These are phyloP conservation scores for Drosophila sucinea DNA, from an alignment of 1,140 invertebrate genomes.

Conservation along the genomic window DNA sequence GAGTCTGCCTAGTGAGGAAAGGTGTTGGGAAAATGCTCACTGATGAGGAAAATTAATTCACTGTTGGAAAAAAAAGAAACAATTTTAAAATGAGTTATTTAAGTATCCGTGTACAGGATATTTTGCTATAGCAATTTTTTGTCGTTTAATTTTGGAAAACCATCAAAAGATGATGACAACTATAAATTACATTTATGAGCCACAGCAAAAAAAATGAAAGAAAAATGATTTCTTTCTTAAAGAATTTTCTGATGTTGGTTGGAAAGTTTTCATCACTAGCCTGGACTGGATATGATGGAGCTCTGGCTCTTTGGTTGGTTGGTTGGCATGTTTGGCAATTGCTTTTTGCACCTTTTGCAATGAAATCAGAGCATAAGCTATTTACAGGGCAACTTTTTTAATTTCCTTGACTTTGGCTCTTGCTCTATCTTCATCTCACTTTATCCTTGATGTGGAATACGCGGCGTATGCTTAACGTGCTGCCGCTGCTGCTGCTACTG, in stretches of 20 bases:
- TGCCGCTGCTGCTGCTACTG: too few species aligned
- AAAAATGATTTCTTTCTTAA: background rate
- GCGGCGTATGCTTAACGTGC: slow-evolving; percentile 61
- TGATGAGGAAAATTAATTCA: too few species aligned
- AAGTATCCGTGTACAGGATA: too few species aligned
- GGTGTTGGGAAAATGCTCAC: too few species aligned
- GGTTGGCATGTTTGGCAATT: background rate
- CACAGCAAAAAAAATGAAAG: too few species aligned
- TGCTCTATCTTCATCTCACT: background rate
- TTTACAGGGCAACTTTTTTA: slow-evolving; percentile 54
- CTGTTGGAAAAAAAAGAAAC: too few species aligned
- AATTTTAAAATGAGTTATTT: too few species aligned
- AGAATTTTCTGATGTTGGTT: background rate
- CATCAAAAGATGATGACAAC: too few species aligned
- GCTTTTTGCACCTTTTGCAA: slow-evolving; percentile 22
- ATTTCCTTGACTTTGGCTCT: slow-evolving; percentile 45
- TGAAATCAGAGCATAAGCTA: slow-evolving; percentile 48
- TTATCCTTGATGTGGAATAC: slow-evolving; percentile 17
- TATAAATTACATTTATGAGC: too few species aligned
- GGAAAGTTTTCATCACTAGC: background rate
- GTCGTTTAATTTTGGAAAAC: too few species aligned
- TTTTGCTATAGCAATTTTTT: too few species aligned
- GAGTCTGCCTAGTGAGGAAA: too few species aligned
- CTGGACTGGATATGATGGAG: background rate
- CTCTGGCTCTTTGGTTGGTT: background rate